Conservation (phyloP, 2,888 invertebrate genomes). For the Tetheella fluctuosa region DNA sequence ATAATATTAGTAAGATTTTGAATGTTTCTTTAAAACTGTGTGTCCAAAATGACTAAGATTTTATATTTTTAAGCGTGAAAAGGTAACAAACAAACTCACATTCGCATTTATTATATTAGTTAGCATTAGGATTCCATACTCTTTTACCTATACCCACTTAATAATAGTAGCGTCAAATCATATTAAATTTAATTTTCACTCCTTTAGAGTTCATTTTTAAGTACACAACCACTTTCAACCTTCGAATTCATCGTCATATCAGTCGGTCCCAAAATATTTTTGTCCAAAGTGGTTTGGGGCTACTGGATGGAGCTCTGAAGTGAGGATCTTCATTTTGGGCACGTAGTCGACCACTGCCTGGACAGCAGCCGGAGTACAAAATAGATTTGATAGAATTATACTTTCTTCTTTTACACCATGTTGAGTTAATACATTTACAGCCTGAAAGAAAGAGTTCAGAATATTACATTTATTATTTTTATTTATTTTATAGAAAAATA, state of each 20-base stretch:
- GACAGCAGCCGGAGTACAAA: slow-evolving; percentile 96
- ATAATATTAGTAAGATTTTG: too few relatives aligned
- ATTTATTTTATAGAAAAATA: too few relatives aligned
- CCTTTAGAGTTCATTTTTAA: background rate
- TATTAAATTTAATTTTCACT: background rate
- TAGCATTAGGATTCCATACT: too few relatives aligned
- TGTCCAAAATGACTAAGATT: too few relatives aligned
- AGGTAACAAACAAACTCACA: too few relatives aligned
- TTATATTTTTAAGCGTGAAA: too few relatives aligned
- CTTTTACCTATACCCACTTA: too few relatives aligned
- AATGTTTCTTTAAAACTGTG: too few relatives aligned
- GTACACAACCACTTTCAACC: slow-evolving; percentile 6
- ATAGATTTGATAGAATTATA: slow-evolving; percentile 98
- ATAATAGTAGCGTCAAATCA: background rate
- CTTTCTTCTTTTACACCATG: slow-evolving; percentile 97
- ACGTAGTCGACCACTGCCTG: slow-evolving; percentile 92
- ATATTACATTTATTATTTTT: too few relatives aligned
- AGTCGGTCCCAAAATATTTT: slow-evolving; percentile 99
- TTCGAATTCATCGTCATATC: slow-evolving; percentile 50
- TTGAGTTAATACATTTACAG: slow-evolving; percentile 96
- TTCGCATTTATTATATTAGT: too few relatives aligned
- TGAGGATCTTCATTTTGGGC: slow-evolving; percentile 96
- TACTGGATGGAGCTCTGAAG: slow-evolving; percentile 96
- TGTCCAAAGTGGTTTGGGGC: slow-evolving; percentile 99
- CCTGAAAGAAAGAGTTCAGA: slow-evolving; percentile 82